Conservation (phyloP, 2,888 invertebrate genomes). For the Thecophora atra region DNA sequence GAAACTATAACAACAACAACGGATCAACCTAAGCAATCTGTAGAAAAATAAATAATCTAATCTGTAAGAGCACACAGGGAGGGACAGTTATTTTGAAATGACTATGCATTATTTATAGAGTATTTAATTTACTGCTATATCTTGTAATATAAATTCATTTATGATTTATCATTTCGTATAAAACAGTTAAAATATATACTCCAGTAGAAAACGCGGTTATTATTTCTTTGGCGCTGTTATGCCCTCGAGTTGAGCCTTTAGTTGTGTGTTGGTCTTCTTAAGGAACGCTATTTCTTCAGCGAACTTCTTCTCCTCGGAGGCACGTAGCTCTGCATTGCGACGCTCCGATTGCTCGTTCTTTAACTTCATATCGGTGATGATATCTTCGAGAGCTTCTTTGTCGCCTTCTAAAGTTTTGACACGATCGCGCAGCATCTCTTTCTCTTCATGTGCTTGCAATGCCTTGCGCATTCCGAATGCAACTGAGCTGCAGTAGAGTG, state of each 20-base stretch:
- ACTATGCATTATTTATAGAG: neutral
- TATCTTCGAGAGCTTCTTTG: constrained; percentile 64
- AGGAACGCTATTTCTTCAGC: constrained; percentile 90
- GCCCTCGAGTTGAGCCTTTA: constrained; percentile 94
- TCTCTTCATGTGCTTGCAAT: constrained; percentile 79
- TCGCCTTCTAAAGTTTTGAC: constrained; percentile 75
- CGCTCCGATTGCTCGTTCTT: constrained; percentile 86
- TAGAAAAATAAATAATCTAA: no score
- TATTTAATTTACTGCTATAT: neutral
- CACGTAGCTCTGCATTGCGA: constrained; percentile 81
- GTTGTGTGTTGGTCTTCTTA: constrained; percentile 92
- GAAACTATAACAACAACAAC: no score
- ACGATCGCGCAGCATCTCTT: constrained; percentile 80
- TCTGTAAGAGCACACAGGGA: no score
- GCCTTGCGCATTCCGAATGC: constrained; percentile 98
- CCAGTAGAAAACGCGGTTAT: constrained; percentile 43
- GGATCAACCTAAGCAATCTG: no score
- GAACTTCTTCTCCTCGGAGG: constrained; percentile 92
- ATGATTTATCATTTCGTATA: constrained; percentile 7
- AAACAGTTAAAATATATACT: neutral
- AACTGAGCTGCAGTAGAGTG: constrained; percentile 95
- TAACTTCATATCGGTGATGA: constrained; percentile 71
- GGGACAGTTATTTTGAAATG: constrained; percentile 10
- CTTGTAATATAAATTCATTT: neutral
- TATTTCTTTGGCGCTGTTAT: constrained; percentile 94